Base-by-base conservation (phyloP, 2,888 invertebrate species). In the Antitype chi region DNA sequence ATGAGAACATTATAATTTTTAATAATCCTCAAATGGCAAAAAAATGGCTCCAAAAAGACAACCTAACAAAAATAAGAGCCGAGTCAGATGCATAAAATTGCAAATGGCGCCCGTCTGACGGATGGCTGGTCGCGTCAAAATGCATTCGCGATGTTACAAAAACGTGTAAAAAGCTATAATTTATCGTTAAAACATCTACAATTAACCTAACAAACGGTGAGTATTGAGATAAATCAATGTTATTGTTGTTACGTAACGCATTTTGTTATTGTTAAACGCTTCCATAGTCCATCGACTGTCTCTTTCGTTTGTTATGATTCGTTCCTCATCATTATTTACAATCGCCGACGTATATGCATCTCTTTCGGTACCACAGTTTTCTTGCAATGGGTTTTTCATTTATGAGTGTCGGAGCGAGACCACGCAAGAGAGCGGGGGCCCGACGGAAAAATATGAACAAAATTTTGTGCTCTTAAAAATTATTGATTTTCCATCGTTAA, bases 401-500 rank as follows among this genome's bases (percentile, higher is more conserved):
- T 96, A 95, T 95, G 94, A 92, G 94, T 93, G 91, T 90, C 91
- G 90, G 93, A 92, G 95, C 93, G 95, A 93, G 94, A 94, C 86
- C 89, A 85, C 85, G 92, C 89, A 91, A 94, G 92, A 93, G 92
- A 91, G 91, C 91, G 91, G 92, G 93, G 93, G 92, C 93, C 93
- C 91, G 88, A 90, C 91, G 94, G 94, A 95, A 96, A 96, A 96
- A 95, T 96, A 96, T 95, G 95, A 95, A 95, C 95, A 96, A 91
- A 91, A 92, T 94, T 93, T 93, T 91, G 94, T 94, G 92, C 94
- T 94, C 94, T 94, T 95, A 95, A 96, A 96, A 96, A 94, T 94
- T 96, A 97, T 96, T 96, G 96, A 96, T 96, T 96, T 96, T 96
- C 91, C 94, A 94, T 94, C 94, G 95, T 93, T 93, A 95, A 95